phyloP scores from a whole-genome alignment of 2,113 vertebrate species.

The Camelus bactrianus region DNA sequence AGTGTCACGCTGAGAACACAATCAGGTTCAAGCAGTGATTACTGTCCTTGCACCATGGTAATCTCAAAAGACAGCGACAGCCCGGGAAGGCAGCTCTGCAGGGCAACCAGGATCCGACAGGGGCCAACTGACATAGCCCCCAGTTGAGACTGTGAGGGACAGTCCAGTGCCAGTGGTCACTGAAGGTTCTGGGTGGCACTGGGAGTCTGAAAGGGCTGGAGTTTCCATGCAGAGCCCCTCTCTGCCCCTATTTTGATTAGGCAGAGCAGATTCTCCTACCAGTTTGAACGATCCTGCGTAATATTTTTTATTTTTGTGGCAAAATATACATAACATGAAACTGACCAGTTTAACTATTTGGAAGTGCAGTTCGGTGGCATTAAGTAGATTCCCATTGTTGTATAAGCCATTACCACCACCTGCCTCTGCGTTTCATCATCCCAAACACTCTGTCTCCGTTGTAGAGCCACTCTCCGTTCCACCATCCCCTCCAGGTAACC shows the following conservation, averaged over 20 bases:
- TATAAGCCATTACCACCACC: no score
- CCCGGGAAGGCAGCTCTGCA: neutral
- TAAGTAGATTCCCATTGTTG: neutral
- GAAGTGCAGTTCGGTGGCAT: neutral
- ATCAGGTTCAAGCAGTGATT: constrained; percentile 64
- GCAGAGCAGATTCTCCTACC: neutral
- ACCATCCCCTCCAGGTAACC: neutral
- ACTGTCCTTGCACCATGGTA: neutral
- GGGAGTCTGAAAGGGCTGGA: neutral
- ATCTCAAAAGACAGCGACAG: constrained; percentile 69
- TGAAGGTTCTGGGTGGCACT: neutral
- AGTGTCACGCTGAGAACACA: constrained; percentile 33
- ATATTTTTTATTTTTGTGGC: neutral
- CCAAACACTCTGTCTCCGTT: neutral
- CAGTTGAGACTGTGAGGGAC: neutral
- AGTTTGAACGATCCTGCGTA: neutral
- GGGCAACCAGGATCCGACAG: constrained; percentile 8
- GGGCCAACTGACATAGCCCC: neutral
- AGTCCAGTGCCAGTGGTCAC: constrained; percentile 6
- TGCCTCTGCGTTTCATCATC: neutral
- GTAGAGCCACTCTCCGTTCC: neutral
- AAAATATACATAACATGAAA: neutral
- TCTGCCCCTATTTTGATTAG: neutral
- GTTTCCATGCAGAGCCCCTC: neutral
- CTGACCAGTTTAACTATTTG: neutral